Evolutionary conservation across 2,888 invertebrate genomes (phyloP), one percentile per base, ranked within the genome.

Genomic region (Troides helena): DNA sequence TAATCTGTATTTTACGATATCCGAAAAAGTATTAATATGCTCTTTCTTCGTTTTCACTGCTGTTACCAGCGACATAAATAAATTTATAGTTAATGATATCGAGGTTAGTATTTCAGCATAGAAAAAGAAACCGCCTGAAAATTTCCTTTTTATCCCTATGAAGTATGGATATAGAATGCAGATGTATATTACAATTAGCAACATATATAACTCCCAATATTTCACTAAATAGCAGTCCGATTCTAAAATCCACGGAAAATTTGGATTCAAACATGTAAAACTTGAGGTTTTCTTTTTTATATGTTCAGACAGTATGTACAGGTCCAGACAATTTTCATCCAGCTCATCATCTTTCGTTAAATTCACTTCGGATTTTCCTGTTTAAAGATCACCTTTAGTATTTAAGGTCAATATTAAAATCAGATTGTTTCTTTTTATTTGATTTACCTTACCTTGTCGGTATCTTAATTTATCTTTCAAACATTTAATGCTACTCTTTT

Each of bases 211-310:
- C 73, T 93, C 89, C 94, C 94, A 94, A 71, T 87, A 87, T 78
- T 85, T 87, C 8, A 90, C 88, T 3, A 93, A 82, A 30, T 83
- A 80, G 67, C 92, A 91, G 30, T 92, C 83, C 0, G 86, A 83
- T 78, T 92, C 90, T 63, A 93, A 77, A 71, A 93, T 90, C 92
- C 93, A 93, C 8, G 93, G 93, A 62, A 93, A 92, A 25, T 75
- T 83, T 1, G 83, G 76, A 67, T 83, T 81, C 39, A 91, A 74
- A 71, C 89, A 91, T 10, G 91, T 92, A 69, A 92, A 93, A 56
- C 73, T 73, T 57, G 73, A 74, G 4, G 72, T 83, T 76, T 83
- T 87, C 77, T 90, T 92, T 74, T 90, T 92, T 18, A 92, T 75
- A 72, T 93, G 92, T 71, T 92, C 89, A 0, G 92, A 91, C 65